These are phyloP conservation scores for Drosophila ananassae DNA, from an alignment of 1,140 invertebrate species.

Conservation along the genomic window DNA sequence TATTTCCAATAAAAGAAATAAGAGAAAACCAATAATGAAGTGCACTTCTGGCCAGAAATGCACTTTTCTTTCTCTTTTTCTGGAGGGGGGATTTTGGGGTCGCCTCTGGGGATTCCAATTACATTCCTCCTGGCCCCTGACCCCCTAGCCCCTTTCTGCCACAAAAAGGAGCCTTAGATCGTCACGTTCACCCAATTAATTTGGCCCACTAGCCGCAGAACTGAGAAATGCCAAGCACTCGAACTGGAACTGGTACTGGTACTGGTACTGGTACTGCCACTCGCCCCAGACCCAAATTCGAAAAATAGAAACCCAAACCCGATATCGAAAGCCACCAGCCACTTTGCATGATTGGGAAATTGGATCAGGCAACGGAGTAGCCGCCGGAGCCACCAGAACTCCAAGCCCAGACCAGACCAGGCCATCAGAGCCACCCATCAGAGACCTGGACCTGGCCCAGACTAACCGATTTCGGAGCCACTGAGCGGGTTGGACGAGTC, in stretches of 20 bases:
- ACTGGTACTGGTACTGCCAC: neutral
- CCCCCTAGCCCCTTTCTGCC: too few relatives aligned
- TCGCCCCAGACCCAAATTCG: neutral
- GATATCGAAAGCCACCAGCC: conserved; percentile 21
- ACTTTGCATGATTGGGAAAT: conserved; percentile 60
- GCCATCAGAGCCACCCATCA: neutral
- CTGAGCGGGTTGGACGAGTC: conserved; percentile 47
- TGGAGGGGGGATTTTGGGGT: neutral
- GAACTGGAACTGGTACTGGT: too few relatives aligned
- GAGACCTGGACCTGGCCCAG: neutral
- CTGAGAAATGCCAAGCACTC: neutral
- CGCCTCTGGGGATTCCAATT: neutral
- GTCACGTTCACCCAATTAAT: conserved; percentile 34
- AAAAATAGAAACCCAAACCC: conserved; percentile 1
- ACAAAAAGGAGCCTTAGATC: neutral
- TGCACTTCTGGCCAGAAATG: neutral
- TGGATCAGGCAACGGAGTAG: conserved; percentile 52
- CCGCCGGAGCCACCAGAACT: neutral
- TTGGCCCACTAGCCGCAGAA: conserved; percentile 7
- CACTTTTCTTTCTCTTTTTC: neutral
- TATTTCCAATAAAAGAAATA: too few relatives aligned
- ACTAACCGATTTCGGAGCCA: conserved; percentile 20
- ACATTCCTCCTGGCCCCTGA: neutral
- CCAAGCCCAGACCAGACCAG: neutral
- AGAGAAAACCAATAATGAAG: neutral